Evolutionary conservation across 2,888 invertebrate genomes (phyloP).

Genomic region (Cryptocheilus praepositus): DNA sequence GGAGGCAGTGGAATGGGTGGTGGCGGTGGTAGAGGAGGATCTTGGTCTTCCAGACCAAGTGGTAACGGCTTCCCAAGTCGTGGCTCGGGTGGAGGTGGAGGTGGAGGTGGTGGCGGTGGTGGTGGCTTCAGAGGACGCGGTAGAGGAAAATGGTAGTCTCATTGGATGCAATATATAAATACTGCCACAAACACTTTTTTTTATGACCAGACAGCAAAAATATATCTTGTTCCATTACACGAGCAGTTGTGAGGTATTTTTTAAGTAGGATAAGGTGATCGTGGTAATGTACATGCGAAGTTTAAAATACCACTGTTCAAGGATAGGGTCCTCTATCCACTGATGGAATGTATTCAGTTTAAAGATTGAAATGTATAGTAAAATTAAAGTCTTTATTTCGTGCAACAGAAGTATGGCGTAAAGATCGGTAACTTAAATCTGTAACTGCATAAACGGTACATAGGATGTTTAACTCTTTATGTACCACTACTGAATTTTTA

Average conservation of each 20-base stretch:
- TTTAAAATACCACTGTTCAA: background rate
- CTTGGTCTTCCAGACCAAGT: conserved; percentile 69
- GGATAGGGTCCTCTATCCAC: too few species aligned
- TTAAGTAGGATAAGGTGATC: too few species aligned
- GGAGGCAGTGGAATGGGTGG: conserved; percentile 69
- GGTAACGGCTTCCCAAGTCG: conserved; percentile 60
- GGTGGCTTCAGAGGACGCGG: conserved; percentile 71
- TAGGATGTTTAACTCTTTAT: conserved; percentile 19
- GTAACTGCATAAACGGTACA: conserved; percentile 12
- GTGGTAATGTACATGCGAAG: too few species aligned
- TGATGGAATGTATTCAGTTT: background rate
- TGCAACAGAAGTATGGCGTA: conserved; percentile 3
- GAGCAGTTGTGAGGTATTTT: conserved; percentile 1
- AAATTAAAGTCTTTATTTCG: background rate
- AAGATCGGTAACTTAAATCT: conserved; percentile 6
- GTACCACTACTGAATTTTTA: conserved; percentile 20
- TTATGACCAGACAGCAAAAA: too few species aligned
- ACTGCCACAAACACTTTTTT: too few species aligned
- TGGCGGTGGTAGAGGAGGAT: conserved; percentile 55
- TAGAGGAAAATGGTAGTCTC: conserved; percentile 66
- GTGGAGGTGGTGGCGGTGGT: conserved; percentile 65
- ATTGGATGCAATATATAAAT: too few species aligned
- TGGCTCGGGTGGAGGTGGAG: conserved; percentile 69
- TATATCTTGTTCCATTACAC: conserved; percentile 24
- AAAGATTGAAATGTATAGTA: background rate